These are phyloP conservation scores for Muscidifurax raptorellus DNA, from an alignment of 1,140 invertebrate genomes.

Conservation along the genomic window DNA sequence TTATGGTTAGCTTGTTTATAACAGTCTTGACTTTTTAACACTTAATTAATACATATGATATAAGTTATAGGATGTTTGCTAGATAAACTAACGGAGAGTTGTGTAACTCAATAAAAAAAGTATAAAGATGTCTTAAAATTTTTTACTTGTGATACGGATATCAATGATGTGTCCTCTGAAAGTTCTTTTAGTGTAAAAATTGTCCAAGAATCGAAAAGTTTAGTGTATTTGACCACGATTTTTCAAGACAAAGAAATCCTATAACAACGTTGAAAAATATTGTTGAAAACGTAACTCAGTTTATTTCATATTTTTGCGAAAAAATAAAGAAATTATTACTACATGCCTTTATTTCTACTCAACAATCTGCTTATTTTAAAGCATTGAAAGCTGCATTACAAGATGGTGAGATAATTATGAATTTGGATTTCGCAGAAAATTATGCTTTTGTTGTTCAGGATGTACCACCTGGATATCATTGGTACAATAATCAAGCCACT, in stretches of 20 bases:
- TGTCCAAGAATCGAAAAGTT: not conserved
- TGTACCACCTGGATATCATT: conserved; percentile 56
- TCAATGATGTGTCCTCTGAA: not conserved
- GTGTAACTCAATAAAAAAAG: not conserved
- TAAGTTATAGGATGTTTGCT: not conserved
- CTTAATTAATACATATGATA: too few relatives aligned
- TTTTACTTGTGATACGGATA: not conserved
- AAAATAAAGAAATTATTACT: conserved; percentile 21
- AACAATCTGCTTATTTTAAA: conserved; percentile 49
- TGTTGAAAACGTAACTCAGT: not conserved
- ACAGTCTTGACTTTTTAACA: too few relatives aligned
- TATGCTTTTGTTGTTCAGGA: conserved; percentile 62
- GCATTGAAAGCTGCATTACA: conserved; percentile 46
- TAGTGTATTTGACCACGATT: not conserved
- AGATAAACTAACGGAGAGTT: not conserved
- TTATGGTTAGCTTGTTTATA: not conserved
- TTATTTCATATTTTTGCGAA: conserved; percentile 27
- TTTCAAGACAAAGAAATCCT: conserved; percentile 23
- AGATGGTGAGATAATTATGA: conserved; percentile 46
- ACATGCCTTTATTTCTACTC: conserved; percentile 52
- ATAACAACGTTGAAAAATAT: conserved; percentile 20
- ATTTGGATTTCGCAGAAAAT: conserved; percentile 63
- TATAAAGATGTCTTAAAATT: conserved; percentile 2
- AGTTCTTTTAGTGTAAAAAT: not conserved
- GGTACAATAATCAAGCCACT: not conserved